Evolutionary conservation across 92 coral and sea anemone species (phyloP).

Genomic region (Desmophyllum pertusum): DNA sequence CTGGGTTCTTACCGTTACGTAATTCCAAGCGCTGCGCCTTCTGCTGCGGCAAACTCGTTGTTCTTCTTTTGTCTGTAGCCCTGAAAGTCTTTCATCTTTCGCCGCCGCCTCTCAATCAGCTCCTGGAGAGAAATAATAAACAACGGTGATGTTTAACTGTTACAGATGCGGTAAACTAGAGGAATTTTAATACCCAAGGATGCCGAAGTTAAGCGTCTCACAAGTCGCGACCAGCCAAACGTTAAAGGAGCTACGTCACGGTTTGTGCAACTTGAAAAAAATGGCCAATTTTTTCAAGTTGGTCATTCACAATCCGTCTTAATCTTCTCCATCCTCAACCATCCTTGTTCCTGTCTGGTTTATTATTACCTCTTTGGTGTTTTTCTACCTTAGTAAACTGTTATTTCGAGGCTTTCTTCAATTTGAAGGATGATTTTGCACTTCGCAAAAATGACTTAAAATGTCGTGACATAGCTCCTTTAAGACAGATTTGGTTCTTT

Average conservation of each 20-base stretch:
- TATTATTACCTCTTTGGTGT: no score
- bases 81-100: conserved; percentile 91
- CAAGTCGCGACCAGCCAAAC: background rate
- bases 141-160: background rate
- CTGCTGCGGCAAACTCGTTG: conserved; percentile 80
- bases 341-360: no score
- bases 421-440: no score
- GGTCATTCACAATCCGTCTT: no score
- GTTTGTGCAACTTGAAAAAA: no score
- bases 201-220: background rate
- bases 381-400: no score
- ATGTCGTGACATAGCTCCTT: no score
- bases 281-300: no score
- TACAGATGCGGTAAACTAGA: background rate
- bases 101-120: conserved; percentile 94
- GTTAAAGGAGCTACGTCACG: background rate
- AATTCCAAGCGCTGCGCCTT: conserved; percentile 81
- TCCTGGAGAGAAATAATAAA: conserved; percentile 58
- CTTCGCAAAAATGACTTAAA: no score
- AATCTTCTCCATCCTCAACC: no score
- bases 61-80: conserved; percentile 93
- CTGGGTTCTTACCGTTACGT: conserved; percentile 75
- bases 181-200: background rate
- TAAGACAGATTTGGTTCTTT: no score
- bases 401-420: no score